phyloP scores from a whole-genome alignment of 1,140 invertebrate genomes.

The Zaprionus gabonicus region DNA sequence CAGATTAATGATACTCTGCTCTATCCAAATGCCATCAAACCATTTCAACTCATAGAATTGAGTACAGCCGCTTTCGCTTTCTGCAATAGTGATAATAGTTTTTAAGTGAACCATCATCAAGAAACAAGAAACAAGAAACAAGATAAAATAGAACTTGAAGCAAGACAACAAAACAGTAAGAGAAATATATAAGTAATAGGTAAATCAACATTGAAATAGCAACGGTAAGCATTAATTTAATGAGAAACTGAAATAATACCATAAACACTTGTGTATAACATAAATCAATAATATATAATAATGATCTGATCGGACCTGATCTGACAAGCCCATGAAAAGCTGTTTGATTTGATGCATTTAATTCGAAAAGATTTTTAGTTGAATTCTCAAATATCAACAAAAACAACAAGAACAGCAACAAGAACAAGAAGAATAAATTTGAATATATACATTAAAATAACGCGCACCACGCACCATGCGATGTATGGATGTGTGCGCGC shows the following conservation, averaged over 20 bases:
- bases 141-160: constrained; percentile 35
- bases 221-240: constrained; percentile 59
- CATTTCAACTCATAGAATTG: constrained; percentile 47
- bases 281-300: constrained; percentile 17
- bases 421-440: constrained; percentile 19
- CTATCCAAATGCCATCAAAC: constrained; percentile 22
- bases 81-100: constrained; percentile 85
- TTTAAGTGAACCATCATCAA: constrained; percentile 74
- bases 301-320: constrained; percentile 6
- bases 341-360: constrained; percentile 52
- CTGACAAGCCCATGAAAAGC: constrained; percentile 46
- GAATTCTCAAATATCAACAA: constrained; percentile 68
- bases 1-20: background rate
- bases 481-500: constrained; percentile 19
- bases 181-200: constrained; percentile 54
- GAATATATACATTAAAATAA: constrained; percentile 16
- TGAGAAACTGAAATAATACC: constrained; percentile 29
- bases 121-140: constrained; percentile 50
- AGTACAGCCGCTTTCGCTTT: constrained; percentile 84
- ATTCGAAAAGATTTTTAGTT: constrained; percentile 52
- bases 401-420: constrained; percentile 39
- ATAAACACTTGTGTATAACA: constrained; percentile 33
- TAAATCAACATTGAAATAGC: constrained; percentile 63
- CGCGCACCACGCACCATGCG: constrained; percentile 30
- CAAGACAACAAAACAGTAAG: constrained; percentile 58